phyloP scores from a whole-genome alignment of 2,888 invertebrate species.

The Ashinkailepas kermadecensis region DNA sequence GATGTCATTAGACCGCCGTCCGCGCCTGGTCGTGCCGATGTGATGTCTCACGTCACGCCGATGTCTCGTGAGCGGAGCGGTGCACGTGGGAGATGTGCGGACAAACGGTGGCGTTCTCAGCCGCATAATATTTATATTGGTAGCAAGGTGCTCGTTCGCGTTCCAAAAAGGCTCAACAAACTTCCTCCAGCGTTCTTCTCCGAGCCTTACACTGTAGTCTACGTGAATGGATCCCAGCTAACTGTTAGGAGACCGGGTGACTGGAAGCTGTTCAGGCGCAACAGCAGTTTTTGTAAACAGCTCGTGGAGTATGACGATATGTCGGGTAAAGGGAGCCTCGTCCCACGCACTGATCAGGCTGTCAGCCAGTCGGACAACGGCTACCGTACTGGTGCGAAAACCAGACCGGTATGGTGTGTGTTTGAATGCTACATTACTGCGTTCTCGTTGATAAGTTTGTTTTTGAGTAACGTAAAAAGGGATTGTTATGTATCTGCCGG shows the following conservation, averaged over 20 bases:
- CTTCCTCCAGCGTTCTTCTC: background rate
- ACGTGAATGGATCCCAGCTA: background rate
- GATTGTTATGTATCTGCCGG: background rate
- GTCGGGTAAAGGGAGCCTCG: background rate
- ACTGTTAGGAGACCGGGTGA: background rate
- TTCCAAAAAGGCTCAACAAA: background rate
- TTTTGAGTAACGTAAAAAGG: background rate
- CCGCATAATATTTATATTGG: background rate
- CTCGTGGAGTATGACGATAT: background rate
- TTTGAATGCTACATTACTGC: background rate
- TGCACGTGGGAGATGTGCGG: background rate
- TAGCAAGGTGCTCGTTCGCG: background rate
- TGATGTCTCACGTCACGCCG: no score
- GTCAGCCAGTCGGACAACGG: background rate
- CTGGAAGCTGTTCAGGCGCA: background rate
- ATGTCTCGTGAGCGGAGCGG: background rate
- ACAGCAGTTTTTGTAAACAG: background rate
- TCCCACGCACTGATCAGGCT: background rate
- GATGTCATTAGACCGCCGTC: background rate
- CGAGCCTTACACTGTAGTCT: background rate
- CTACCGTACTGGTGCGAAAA: background rate
- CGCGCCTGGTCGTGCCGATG: background rate
- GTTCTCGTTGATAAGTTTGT: background rate
- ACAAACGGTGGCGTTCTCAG: background rate
- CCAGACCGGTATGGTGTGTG: background rate